These are phyloP conservation scores for Thalassarche chlororhynchos DNA, from an alignment of 2,113 vertebrate species.

Conservation along the genomic window DNA sequence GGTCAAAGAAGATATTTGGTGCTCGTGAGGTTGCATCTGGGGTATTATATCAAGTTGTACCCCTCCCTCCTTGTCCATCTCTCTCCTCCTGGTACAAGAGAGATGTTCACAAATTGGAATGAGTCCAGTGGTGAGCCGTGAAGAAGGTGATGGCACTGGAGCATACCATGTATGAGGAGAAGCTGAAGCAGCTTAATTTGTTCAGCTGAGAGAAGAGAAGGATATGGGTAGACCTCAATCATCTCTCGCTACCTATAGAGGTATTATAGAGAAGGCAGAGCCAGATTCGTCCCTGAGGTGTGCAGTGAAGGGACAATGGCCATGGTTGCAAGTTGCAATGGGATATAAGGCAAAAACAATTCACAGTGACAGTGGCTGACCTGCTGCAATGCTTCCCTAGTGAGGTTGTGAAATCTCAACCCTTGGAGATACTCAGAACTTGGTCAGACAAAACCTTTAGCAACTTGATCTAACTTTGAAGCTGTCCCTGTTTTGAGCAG, in stretches of 20 bases:
- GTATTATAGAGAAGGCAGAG: neutral
- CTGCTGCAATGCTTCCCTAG: neutral
- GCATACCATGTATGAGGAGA: neutral
- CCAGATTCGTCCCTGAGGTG: neutral
- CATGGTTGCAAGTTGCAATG: neutral
- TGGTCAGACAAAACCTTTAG: neutral
- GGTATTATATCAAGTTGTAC: neutral
- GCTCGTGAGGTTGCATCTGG: neutral
- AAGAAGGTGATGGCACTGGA: neutral
- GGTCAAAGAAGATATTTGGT: neutral
- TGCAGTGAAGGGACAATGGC: neutral
- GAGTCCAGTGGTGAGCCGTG: neutral
- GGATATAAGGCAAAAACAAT: neutral
- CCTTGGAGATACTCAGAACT: neutral
- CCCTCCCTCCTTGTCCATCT: neutral
- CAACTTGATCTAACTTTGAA: neutral
- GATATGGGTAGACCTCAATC: neutral
- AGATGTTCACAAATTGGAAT: neutral
- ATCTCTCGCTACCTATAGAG: accelerated
- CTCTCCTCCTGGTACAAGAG: neutral
- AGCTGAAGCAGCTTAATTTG: neutral
- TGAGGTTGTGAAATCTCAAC: neutral
- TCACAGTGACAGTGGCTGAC: neutral
- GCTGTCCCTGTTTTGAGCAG: neutral
- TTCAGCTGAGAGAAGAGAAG: neutral